Evolutionary conservation across 35 echinoderm and acorn worm genomes (phyloP).

Genomic region (Diadema setosum): DNA sequence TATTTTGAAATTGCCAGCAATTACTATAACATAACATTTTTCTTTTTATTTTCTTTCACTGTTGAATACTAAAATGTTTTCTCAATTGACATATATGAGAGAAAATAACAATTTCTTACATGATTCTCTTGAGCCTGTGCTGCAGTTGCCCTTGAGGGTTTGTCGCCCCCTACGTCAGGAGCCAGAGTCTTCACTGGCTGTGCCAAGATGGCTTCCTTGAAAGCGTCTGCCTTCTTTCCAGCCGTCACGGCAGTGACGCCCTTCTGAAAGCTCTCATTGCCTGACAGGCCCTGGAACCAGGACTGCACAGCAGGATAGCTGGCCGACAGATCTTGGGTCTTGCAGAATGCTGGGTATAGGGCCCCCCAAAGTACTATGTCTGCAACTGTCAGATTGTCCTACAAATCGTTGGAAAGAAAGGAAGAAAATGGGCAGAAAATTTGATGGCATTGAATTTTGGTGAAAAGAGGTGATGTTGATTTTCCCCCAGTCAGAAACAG

Average conservation of each 20-base stretch:
- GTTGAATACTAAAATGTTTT: neutral
- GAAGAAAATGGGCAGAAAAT: too few species aligned
- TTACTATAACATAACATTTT: too few species aligned
- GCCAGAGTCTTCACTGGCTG: conserved; percentile 43
- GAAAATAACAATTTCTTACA: neutral
- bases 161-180: neutral
- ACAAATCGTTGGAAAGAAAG: too few species aligned
- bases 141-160: neutral
- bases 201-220: conserved; percentile 76
- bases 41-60: neutral
- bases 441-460: too few species aligned
- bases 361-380: conserved; percentile 84
- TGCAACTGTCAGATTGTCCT: conserved; percentile 63
- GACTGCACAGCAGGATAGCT: conserved; percentile 13
- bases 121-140: neutral
- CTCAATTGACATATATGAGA: neutral
- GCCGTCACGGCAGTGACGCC: conserved; percentile 72
- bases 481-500: too few species aligned
- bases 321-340: conserved; percentile 22
- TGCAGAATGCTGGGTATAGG: conserved; percentile 57
- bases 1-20: too few species aligned
- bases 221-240: conserved; percentile 49
- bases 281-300: conserved; percentile 73
- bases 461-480: too few species aligned
- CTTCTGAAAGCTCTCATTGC: conserved; percentile 25